Evolutionary conservation across 1,140 invertebrate genomes (phyloP).

Genomic region (Drosophila tristis): DNA sequence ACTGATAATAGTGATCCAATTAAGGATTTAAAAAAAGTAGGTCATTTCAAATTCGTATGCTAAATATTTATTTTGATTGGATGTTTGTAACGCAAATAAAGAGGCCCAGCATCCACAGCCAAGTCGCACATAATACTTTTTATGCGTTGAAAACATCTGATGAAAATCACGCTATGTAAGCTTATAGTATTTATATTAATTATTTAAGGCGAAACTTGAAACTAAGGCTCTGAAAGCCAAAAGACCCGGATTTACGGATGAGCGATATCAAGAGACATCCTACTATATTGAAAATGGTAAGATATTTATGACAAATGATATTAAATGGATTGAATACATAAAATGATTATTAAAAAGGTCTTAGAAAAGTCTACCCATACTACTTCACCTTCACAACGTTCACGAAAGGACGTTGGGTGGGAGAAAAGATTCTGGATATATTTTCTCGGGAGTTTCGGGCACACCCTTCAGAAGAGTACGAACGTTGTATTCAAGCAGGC

Average conservation of each 20-base stretch:
- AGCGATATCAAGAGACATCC: conserved; percentile 90
- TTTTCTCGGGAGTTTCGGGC: conserved; percentile 97
- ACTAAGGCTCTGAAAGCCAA: conserved; percentile 96
- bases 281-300: conserved; percentile 99
- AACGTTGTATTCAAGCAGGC: conserved; percentile 95
- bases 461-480: conserved; percentile 96
- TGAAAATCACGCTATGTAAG: neutral
- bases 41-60: too few relatives aligned
- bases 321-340: neutral
- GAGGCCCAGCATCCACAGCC: too few relatives aligned
- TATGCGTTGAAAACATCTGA: too few relatives aligned
- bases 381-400: conserved; percentile 99
- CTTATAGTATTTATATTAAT: too few relatives aligned
- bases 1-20: conserved; percentile 87
- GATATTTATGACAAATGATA: conserved; percentile 51
- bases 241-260: conserved; percentile 95
- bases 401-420: conserved; percentile 99
- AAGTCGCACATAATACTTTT: too few relatives aligned
- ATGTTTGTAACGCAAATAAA: too few relatives aligned
- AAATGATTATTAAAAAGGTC: conserved; percentile 87
- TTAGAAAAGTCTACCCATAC: conserved; percentile 99
- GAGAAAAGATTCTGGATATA: conserved; percentile 96
- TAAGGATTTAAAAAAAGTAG: conserved; percentile 89
- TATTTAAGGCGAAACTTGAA: conserved; percentile 93
- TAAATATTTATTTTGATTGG: conserved; percentile 36